Base-by-base conservation (phyloP, 1,140 invertebrate genomes). In the Belonocnema kinseyi region DNA sequence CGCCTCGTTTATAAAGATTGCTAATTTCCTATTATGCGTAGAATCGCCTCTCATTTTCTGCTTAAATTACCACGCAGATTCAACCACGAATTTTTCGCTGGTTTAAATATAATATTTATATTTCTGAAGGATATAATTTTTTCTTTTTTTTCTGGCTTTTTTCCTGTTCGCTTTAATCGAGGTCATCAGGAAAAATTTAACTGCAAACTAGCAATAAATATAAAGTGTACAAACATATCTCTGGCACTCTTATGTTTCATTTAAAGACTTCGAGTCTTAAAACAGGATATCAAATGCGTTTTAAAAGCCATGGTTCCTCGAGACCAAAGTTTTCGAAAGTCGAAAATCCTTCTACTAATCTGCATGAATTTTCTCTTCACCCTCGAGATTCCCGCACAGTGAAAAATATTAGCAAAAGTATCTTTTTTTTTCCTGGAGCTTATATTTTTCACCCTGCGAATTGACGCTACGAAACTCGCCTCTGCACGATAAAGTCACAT, bases 1-100 rank as follows among this genome's bases (percentile, higher is more conserved):
- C 72, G 53, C 77, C 50, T 58, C 40, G 50, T 56, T 77, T 79
- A 81, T 81, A 53, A 77, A 79, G 75, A 74, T 81, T 79, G 79
- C 73, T 72, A 74, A 52, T 66, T 72, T 73, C 46, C 74, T 70
- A 74, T 73, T 66, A 66, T 66, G 61, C 61, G 61, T 66, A 33
- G 40, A 66, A 26, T 66, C 40, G 61, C 13, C 61, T 66, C 26
- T 40, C 61, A 40, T 13, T 56, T 21, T 21, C 54, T 56, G 40
- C 40, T 46, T 46, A 46, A 46, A 46, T 46, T 11, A 46, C 0
- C 40, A 46, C 40, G 40, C 40, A 46, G 7, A 46, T 46, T 46
- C 40, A 11, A 46, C 40, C 40, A 46, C 40, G 26, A 10, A 11
- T 7, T 46, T 61, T 58, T 56, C 74, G 52, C 72, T 75, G 76